These are phyloP conservation scores for Diachrysia chrysitis DNA, from an alignment of 2,888 invertebrate species.

Conservation along the genomic window DNA sequence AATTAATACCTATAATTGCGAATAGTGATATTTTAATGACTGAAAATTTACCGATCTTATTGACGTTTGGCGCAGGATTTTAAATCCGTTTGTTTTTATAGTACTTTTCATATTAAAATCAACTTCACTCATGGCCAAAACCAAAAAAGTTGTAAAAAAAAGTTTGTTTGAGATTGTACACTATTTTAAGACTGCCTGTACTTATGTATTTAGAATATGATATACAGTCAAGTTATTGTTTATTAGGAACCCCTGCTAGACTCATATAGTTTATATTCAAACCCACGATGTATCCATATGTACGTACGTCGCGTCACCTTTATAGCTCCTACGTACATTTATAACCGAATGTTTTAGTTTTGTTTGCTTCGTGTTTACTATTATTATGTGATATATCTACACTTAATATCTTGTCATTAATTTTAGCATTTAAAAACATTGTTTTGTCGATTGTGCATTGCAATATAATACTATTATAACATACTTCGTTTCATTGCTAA, in stretches of 20 bases:
- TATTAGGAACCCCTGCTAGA: background rate
- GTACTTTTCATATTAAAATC: background rate
- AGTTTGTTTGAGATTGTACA: background rate
- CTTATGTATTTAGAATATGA: background rate
- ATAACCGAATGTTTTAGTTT: slow-evolving; percentile 17
- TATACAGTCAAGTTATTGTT: background rate
- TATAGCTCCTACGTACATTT: slow-evolving; percentile 9
- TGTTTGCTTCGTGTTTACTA: slow-evolving; percentile 5
- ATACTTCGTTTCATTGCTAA: background rate
- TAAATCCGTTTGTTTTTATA: background rate
- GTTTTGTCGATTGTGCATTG: slow-evolving; percentile 21
- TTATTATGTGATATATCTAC: slow-evolving; percentile 22
- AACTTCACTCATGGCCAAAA: background rate
- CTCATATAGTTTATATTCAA: slow-evolving; percentile 7
- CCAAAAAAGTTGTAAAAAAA: background rate
- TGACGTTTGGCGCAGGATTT: background rate
- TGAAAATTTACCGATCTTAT: background rate
- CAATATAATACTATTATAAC: slow-evolving; percentile 5
- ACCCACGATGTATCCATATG: slow-evolving; percentile 10
- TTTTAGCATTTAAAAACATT: slow-evolving; percentile 24
- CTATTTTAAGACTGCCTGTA: slow-evolving; percentile 4
- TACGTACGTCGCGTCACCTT: slow-evolving; percentile 23
- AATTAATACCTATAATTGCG: background rate
- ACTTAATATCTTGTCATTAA: slow-evolving; percentile 27
- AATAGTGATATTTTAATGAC: slow-evolving; percentile 3